phyloP scores from a whole-genome alignment of 2,888 invertebrate species.

The Calameuta pallipes region DNA sequence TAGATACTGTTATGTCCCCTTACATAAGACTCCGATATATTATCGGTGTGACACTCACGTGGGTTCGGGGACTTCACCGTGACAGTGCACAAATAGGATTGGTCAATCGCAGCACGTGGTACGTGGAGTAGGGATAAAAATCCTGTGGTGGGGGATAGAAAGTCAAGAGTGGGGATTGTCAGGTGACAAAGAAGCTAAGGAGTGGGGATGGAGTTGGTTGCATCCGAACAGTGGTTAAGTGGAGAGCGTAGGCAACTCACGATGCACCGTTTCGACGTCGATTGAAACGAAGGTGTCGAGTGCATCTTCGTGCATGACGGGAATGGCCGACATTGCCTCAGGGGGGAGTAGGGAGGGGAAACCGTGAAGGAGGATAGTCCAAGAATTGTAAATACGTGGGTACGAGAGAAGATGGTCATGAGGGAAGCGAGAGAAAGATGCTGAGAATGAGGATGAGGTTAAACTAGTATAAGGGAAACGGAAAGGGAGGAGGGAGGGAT shows the following conservation, averaged over 20 bases:
- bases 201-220: background rate
- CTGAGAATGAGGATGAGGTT: background rate
- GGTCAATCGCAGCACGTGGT: background rate
- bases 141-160: background rate
- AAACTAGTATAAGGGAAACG: background rate
- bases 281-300: constrained; percentile 57
- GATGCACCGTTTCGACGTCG: constrained; percentile 52
- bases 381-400: background rate
- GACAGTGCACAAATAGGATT: background rate
- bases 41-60: background rate
- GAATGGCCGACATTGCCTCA: constrained; percentile 39
- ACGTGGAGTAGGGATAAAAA: background rate
- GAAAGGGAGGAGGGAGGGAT: too few species aligned
- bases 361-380: background rate
- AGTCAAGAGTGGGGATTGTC: background rate
- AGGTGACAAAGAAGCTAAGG: background rate
- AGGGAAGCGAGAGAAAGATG: background rate
- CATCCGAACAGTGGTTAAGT: background rate
- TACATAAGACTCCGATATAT: background rate
- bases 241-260: constrained; percentile 48
- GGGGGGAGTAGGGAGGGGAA: background rate
- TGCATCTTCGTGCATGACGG: constrained; percentile 47
- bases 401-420: background rate
- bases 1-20: background rate
- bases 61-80: background rate